These are phyloP conservation scores for Acanthoscelides obtectus DNA, from an alignment of 2,888 invertebrate genomes.

Conservation along the genomic window DNA sequence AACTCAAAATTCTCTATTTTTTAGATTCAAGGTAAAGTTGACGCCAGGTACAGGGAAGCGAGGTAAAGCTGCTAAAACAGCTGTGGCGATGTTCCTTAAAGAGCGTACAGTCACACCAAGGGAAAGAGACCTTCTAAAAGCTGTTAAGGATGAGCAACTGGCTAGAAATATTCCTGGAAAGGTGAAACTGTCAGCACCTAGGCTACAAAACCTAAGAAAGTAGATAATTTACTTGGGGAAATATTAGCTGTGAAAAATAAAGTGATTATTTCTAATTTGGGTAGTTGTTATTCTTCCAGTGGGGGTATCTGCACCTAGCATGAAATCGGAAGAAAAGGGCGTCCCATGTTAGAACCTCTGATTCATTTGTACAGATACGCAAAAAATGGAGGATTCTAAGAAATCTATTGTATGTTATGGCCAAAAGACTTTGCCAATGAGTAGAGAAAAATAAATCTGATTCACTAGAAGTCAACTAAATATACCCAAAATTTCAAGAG, in stretches of 20 bases:
- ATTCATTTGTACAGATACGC: too few relatives aligned
- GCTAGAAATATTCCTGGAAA: conserved; percentile 96
- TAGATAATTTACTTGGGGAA: conserved; percentile 32
- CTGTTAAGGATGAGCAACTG: conserved; percentile 86
- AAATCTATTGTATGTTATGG: too few relatives aligned
- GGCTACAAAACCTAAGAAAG: conserved; percentile 66
- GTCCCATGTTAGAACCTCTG: too few relatives aligned
- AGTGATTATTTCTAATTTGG: neutral
- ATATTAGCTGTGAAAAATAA: neutral
- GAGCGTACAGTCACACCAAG: conserved; percentile 70
- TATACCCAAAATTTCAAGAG: too few relatives aligned
- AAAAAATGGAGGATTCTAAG: too few relatives aligned
- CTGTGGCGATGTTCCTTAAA: conserved; percentile 80
- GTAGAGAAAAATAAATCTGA: too few relatives aligned
- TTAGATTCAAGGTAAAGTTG: conserved; percentile 88
- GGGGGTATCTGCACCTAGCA: too few relatives aligned
- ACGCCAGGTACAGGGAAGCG: conserved; percentile 91
- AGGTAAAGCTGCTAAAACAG: conserved; percentile 93
- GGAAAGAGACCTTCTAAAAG: conserved; percentile 87
- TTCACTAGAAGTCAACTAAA: too few relatives aligned
- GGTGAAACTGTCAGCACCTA: conserved; percentile 90
- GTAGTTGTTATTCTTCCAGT: neutral
- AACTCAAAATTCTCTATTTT: too few relatives aligned
- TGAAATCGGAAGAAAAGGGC: too few relatives aligned
- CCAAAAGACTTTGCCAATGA: too few relatives aligned